Conservation (phyloP, 2,888 invertebrate species). For the Orthosia cruda region DNA sequence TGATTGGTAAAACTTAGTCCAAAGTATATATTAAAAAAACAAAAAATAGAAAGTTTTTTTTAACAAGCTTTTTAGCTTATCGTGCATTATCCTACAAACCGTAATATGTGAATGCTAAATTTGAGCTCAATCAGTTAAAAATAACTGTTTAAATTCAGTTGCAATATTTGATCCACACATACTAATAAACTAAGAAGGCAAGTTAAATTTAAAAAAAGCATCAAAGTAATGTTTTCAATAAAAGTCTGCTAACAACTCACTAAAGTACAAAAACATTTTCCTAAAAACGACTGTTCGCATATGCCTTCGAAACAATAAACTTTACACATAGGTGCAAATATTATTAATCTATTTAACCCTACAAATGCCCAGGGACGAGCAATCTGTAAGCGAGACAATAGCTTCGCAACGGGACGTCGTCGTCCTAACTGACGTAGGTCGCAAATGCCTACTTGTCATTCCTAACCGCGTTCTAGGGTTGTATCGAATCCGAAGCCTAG, state of each 20-base stretch:
- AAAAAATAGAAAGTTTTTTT: too few relatives aligned
- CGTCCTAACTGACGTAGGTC: conserved; percentile 57
- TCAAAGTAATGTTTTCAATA: background rate
- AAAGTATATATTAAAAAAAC: background rate
- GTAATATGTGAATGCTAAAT: too few relatives aligned
- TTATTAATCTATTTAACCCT: conserved; percentile 61
- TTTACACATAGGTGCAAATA: conserved; percentile 43
- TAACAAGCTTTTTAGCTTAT: too few relatives aligned
- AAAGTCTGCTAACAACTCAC: background rate
- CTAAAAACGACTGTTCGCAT: conserved; percentile 5
- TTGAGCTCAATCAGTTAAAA: too few relatives aligned
- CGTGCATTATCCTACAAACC: too few relatives aligned
- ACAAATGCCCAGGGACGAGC: conserved; percentile 56
- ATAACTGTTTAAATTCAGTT: too few relatives aligned
- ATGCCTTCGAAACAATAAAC: conserved; percentile 6
- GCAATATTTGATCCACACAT: too few relatives aligned
- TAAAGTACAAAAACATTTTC: conserved; percentile 3
- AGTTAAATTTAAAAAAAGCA: too few relatives aligned
- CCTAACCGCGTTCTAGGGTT: conserved; percentile 59
- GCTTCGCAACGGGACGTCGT: conserved; percentile 47
- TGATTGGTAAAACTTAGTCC: background rate
- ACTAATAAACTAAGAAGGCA: too few relatives aligned
- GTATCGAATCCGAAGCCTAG: conserved; percentile 45
- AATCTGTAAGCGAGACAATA: conserved; percentile 64
- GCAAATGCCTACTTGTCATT: conserved; percentile 65